Evolutionary conservation across 2,888 invertebrate species (phyloP).

Genomic region (Cosmia pyralina): DNA sequence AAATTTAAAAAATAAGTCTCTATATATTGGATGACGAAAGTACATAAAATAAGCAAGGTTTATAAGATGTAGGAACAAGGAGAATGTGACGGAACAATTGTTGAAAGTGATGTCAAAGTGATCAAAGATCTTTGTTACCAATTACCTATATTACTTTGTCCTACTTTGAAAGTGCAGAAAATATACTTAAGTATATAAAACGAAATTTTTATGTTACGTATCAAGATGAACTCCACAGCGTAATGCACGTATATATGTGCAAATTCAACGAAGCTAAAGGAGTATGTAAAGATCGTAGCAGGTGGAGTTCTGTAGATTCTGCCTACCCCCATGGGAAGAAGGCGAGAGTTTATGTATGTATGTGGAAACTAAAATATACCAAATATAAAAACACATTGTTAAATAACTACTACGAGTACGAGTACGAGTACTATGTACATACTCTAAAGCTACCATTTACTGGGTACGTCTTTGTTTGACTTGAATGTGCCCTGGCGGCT

Average conservation of each 20-base stretch:
- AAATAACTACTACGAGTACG: too few species aligned
- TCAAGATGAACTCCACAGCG: neutral
- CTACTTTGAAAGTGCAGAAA: neutral
- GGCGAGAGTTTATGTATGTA: neutral
- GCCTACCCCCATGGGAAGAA: too few species aligned
- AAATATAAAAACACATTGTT: neutral
- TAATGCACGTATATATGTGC: neutral
- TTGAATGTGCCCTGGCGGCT: too few species aligned
- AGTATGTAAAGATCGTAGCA: too few species aligned
- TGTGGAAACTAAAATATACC: neutral
- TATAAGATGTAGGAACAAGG: neutral
- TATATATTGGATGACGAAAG: neutral
- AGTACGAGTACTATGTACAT: too few species aligned
- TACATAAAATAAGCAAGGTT: neutral
- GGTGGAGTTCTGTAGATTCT: too few species aligned
- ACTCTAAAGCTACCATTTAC: too few species aligned
- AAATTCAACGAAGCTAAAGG: too few species aligned
- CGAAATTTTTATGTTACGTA: neutral
- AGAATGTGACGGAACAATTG: neutral
- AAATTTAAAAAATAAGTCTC: slow-evolving; percentile 5
- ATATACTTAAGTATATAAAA: neutral
- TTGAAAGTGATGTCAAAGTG: neutral
- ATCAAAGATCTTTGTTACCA: neutral
- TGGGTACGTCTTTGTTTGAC: too few species aligned
- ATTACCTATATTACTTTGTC: neutral